Conservation (phyloP, 2,797 vertebrate genomes). For the Gallirallus australis region DNA sequence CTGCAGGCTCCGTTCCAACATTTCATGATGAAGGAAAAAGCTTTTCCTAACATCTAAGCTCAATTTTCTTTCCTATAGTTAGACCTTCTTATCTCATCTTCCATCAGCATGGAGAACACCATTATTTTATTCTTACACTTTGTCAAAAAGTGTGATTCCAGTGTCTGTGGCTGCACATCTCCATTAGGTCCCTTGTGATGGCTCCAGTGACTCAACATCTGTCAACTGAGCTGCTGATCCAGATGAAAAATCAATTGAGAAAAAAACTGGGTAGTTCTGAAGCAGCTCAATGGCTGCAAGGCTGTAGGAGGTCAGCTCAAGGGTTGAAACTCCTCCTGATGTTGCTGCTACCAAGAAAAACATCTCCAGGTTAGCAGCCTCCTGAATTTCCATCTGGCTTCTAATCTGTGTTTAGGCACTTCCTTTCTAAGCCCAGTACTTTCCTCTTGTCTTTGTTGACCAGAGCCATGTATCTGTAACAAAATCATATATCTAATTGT, state of each 20-base stretch:
- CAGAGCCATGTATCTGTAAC: background rate
- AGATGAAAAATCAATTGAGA: background rate
- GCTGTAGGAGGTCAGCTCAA: background rate
- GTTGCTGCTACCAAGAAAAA: background rate
- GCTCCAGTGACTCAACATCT: background rate
- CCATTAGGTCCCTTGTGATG: background rate
- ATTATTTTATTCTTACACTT: background rate
- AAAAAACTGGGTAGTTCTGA: background rate
- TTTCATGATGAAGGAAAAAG: background rate
- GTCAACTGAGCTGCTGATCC: background rate
- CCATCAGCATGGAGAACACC: background rate
- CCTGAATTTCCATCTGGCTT: background rate
- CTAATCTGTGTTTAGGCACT: background rate
- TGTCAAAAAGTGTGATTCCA: background rate
- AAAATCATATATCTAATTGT: background rate
- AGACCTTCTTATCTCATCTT: background rate
- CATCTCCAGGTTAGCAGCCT: background rate
- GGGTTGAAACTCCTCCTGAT: background rate
- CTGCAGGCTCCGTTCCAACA: background rate
- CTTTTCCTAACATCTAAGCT: background rate
- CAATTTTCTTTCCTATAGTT: background rate
- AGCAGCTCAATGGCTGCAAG: background rate
- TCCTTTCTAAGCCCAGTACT: background rate
- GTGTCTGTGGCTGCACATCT: background rate
- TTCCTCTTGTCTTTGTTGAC: background rate